Evolutionary conservation across 2,113 vertebrate genomes (phyloP).

Genomic region (Dicentrarchus labrax): DNA sequence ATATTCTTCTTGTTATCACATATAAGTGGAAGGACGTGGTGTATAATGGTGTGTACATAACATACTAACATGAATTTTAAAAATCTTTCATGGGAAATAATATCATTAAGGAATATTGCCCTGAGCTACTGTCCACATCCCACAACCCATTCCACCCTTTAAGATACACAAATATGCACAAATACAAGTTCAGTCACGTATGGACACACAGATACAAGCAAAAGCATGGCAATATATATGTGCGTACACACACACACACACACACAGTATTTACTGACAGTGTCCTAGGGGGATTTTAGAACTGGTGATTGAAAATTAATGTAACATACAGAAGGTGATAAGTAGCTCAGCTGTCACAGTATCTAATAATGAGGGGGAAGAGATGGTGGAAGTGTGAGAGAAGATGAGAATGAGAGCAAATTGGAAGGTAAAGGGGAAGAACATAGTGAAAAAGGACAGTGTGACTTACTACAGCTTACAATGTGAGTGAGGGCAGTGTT

Average conservation of each 20-base stretch:
- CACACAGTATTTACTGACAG: conserved; percentile 34
- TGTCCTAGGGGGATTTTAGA: conserved; percentile 22
- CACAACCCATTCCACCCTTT: conserved; percentile 1
- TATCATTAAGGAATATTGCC: conserved; percentile 39
- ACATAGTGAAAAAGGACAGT: background rate
- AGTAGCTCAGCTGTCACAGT: conserved; percentile 42
- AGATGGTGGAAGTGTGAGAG: conserved; percentile 13
- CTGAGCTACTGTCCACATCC: conserved; percentile 18
- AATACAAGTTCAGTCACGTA: conserved; percentile 5
- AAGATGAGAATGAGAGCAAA: conserved; percentile 23
- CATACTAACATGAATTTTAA: conserved; percentile 31
- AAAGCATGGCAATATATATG: background rate
- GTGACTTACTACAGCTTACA: conserved; percentile 13
- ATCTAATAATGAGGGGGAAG: conserved; percentile 39
- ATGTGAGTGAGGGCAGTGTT: conserved; percentile 10
- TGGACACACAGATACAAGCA: conserved; percentile 6
- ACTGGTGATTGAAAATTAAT: conserved; percentile 51
- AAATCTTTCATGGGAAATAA: conserved; percentile 25
- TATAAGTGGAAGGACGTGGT: conserved; percentile 10
- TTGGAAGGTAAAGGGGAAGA: conserved; percentile 2
- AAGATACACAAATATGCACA: conserved; percentile 23
- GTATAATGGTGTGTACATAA: conserved; percentile 20
- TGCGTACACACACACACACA: conserved; percentile 4
- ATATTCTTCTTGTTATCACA: conserved; percentile 29
- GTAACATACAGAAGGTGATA: conserved; percentile 44